phyloP scores from a whole-genome alignment of 2,797 vertebrate genomes.

The Falco cherrug region DNA sequence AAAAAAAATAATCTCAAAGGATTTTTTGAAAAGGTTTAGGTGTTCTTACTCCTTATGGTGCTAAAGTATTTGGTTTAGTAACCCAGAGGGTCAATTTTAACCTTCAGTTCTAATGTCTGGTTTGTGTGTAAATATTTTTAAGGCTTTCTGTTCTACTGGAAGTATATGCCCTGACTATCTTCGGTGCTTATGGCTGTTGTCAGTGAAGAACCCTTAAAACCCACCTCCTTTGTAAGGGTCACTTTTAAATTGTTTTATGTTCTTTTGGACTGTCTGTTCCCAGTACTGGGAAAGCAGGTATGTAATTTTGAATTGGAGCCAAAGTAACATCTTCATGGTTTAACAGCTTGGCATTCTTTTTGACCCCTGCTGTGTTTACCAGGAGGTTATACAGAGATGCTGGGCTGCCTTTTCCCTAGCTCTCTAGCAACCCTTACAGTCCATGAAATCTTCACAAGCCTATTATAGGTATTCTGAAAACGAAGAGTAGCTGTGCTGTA shows the following conservation, averaged over 20 bases:
- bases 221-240: neutral
- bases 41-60: neutral
- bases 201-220: neutral
- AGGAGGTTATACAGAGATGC: neutral
- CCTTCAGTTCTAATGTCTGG: neutral
- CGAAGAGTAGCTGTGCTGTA: neutral
- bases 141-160: neutral
- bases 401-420: neutral
- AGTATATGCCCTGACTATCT: neutral
- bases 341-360: constrained; percentile 3
- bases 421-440: constrained; percentile 12
- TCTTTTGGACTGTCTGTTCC: neutral
- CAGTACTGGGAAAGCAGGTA: neutral
- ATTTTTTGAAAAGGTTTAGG: neutral
- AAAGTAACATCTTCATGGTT: neutral
- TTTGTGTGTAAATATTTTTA: constrained; percentile 1
- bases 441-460: neutral
- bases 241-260: neutral
- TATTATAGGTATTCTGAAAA: neutral
- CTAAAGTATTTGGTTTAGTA: neutral
- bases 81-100: neutral
- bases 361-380: neutral
- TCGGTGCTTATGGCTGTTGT: neutral
- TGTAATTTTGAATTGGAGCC: neutral
- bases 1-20: neutral